These are phyloP conservation scores for Sylvilagus bachmani DNA, from an alignment of 2,113 vertebrate species.

Conservation along the genomic window DNA sequence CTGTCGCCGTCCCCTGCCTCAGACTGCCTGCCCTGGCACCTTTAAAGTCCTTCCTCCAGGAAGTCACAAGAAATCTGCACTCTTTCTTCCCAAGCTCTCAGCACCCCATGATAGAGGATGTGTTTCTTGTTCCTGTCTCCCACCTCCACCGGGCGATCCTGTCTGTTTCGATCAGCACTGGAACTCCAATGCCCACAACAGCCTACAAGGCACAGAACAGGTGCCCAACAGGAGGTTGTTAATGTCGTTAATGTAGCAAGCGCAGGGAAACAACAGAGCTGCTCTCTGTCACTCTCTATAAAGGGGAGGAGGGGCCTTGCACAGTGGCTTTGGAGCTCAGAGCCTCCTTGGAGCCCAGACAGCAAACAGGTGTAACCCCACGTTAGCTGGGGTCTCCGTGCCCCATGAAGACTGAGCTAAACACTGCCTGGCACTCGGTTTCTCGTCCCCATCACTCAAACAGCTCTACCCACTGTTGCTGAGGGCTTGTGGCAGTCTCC, in stretches of 20 bases:
- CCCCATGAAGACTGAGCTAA: no score
- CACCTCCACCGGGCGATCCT: neutral
- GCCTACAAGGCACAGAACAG: neutral
- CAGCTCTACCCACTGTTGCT: neutral
- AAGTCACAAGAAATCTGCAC: neutral
- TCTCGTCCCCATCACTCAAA: neutral
- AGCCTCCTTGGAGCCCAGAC: neutral
- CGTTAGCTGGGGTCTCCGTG: no score
- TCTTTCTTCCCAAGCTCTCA: neutral
- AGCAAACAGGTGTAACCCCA: neutral
- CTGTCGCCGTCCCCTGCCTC: no score
- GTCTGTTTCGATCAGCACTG: neutral
- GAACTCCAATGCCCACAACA: neutral
- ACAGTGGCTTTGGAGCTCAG: neutral
- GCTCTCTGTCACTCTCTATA: neutral
- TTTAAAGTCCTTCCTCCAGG: neutral
- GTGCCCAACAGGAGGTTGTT: neutral
- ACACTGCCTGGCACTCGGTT: neutral
- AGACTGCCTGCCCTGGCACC: neutral
- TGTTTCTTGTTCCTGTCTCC: neutral
- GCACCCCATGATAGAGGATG: neutral
- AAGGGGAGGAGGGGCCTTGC: no score
- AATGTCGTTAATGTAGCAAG: neutral
- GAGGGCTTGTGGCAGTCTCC: neutral
- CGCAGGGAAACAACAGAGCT: neutral